Percentiles rank a stretch among this genome's conserved stretches.
phyloP scores from a whole-genome alignment of 1,140 invertebrate genomes.

The Saccostrea echinata region DNA sequence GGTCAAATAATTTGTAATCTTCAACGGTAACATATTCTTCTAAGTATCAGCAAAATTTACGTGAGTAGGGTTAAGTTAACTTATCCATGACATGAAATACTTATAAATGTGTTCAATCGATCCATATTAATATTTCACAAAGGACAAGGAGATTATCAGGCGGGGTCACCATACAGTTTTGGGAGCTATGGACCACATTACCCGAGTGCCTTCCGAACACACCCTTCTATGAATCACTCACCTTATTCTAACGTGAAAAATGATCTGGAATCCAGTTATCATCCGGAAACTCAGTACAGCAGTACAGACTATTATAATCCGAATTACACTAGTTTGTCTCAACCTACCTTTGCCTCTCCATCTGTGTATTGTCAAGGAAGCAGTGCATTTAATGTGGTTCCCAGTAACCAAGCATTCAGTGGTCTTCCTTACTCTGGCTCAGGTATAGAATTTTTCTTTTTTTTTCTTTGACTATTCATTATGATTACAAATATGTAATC shows the following conservation, averaged over 20 bases:
- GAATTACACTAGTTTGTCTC: slow-evolving; percentile 47
- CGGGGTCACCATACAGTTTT: slow-evolving; percentile 54
- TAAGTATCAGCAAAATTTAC: neutral
- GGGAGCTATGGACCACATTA: slow-evolving; percentile 47
- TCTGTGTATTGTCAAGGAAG: slow-evolving; percentile 60
- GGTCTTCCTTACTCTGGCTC: slow-evolving; percentile 49
- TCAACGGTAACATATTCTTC: no score
- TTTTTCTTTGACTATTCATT: no score
- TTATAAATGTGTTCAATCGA: no score
- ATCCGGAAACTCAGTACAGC: slow-evolving; percentile 59
- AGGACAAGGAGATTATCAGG: slow-evolving; percentile 63
- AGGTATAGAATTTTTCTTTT: slow-evolving; percentile 40
- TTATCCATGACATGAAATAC: no score
- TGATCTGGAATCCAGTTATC: slow-evolving; percentile 68
- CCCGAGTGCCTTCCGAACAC: slow-evolving; percentile 64
- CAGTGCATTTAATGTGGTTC: slow-evolving; percentile 76
- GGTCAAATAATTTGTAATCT: no score
- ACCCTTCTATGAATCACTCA: slow-evolving; percentile 50
- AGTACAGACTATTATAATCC: slow-evolving; percentile 59
- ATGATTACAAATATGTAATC: no score
- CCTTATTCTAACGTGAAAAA: slow-evolving; percentile 66
- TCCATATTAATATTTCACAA: neutral
- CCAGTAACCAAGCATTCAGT: slow-evolving; percentile 62
- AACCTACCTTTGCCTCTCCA: slow-evolving; percentile 51
- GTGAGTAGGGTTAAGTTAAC: no score